These are phyloP conservation scores for Mus pahari DNA, from an alignment of 2,113 vertebrate genomes.

Conservation along the genomic window DNA sequence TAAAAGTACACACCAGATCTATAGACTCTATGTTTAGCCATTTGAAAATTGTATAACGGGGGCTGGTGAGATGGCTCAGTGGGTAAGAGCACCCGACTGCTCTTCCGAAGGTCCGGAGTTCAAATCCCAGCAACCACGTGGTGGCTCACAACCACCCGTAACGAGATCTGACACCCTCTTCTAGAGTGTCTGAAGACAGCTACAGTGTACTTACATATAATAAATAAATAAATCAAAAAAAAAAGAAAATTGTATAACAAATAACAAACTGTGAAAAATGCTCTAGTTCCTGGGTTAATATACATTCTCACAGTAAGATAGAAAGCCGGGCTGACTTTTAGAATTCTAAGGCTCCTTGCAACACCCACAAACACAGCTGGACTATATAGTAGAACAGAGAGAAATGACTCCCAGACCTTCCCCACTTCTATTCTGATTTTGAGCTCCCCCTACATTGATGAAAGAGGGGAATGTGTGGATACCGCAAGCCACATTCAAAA, in stretches of 20 bases:
- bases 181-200: no score
- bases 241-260: constrained; percentile 33
- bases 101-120: no score
- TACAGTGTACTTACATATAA: no score
- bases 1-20: neutral
- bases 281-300: neutral
- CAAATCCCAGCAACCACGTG: no score
- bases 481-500: neutral
- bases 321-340: constrained; percentile 3
- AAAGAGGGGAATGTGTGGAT: neutral
- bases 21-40: neutral
- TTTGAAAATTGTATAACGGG: constrained; percentile 31
- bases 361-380: neutral
- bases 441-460: neutral
- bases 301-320: neutral
- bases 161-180: no score
- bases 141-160: no score
- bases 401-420: neutral
- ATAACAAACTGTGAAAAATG: neutral
- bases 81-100: no score
- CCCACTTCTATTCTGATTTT: neutral
- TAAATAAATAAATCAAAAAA: no score
- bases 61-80: no score
- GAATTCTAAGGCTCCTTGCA: neutral
- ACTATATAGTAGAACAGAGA: neutral